Base-by-base conservation (phyloP, 2,888 invertebrate species). In the Dendrolimus houi region DNA sequence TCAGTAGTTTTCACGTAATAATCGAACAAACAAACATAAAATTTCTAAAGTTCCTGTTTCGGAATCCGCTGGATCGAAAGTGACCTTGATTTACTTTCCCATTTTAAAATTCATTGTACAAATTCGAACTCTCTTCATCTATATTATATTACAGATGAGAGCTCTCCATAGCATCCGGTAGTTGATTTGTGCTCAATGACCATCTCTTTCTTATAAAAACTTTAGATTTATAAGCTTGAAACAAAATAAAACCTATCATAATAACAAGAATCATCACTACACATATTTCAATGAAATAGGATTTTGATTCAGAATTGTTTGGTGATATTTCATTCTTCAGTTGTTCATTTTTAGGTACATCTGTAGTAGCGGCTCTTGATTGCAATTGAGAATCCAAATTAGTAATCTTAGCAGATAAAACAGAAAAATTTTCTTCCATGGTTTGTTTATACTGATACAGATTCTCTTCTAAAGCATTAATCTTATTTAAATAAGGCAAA, bases 161-260 rank as follows among this genome's bases (percentile, higher is more conserved):
- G 57, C 68, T 70, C 42, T 77, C 79, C 68, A 78, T 77, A 7
- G 72, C 67, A 17, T 66, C 71, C 0, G 75, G 67, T 52, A 79
- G 64, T 29, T 73, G 69, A 0, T 74, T 69, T 13, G 75, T 77
- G 59, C 77, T 79, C 1, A 71, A 53, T 9, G 78, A 74, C 52
- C 70, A 61, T 8, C 70, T 59, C 29, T 62, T 68, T 52, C 68
- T 67, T 14, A 66, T 52, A 63, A 68, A 71, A 55, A 69, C 62
- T 55, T 70, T 65, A 0, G 75, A 72, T 54, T 75, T 77, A 59
- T 76, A 79, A 52, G 75, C 58, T 55, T 72, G 72, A 58, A 69
- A 73, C 29, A 76, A 62, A 56, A 72, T 58, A 12, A 72, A 67
- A 58, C 71, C 67, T 2, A 79, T 62, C 57, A 79, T 59, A 58